Percentiles rank a stretch among this genome's conserved stretches.
phyloP scores from a whole-genome alignment of 2,113 vertebrate species.

The Capreolus pygargus region DNA sequence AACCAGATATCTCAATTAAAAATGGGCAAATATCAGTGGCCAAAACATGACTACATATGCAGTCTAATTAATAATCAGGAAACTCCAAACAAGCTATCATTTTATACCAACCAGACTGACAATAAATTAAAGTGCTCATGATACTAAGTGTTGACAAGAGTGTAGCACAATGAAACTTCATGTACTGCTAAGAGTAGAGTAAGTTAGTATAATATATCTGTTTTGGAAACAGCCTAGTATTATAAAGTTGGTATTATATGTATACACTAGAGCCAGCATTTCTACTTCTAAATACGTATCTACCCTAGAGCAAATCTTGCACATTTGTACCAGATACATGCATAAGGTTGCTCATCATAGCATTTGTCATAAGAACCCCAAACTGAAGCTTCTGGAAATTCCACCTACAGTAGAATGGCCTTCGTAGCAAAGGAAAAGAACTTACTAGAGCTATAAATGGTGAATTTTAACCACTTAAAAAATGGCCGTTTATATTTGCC shows the following conservation, averaged over 20 bases:
- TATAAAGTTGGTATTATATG: neutral
- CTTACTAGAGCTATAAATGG: neutral
- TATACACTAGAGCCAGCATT: neutral
- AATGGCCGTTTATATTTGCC: neutral
- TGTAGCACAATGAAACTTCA: neutral
- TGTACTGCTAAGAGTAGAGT: neutral
- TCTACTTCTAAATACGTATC: neutral
- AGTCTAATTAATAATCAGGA: neutral
- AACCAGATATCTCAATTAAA: neutral
- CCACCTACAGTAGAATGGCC: neutral
- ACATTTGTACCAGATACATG: neutral
- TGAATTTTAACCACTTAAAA: neutral
- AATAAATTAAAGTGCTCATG: neutral
- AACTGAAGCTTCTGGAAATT: neutral
- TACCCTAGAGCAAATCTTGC: neutral
- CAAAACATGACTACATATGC: neutral
- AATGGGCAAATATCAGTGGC: neutral
- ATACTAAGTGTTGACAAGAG: neutral
- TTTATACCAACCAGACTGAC: neutral
- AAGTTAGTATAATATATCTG: neutral
- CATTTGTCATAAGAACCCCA: neutral
- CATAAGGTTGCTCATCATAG: neutral
- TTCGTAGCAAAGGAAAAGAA: neutral
- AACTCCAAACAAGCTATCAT: neutral
- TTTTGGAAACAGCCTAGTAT: neutral